These are phyloP conservation scores for Nestor notabilis DNA, from an alignment of 2,113 vertebrate species.

Conservation along the genomic window DNA sequence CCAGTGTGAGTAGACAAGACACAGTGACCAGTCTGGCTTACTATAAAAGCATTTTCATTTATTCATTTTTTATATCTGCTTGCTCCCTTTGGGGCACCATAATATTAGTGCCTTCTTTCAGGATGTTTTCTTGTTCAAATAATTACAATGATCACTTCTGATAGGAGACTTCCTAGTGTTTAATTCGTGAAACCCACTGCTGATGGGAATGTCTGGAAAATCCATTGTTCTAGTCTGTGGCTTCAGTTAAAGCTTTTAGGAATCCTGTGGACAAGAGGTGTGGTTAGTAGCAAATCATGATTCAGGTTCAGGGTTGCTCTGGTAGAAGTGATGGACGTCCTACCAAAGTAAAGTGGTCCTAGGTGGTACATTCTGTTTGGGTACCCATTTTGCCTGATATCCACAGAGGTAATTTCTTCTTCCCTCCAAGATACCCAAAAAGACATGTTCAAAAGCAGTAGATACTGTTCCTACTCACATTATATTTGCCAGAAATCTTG, in stretches of 20 bases:
- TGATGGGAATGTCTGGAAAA: not conserved
- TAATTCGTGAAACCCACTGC: not conserved
- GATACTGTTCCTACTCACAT: fast-evolving
- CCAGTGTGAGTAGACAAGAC: not conserved
- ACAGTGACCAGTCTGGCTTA: not conserved
- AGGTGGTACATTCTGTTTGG: not conserved
- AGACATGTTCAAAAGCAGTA: not conserved
- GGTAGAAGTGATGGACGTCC: not conserved
- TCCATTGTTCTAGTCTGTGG: not conserved
- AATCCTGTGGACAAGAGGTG: not conserved
- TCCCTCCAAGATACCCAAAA: not conserved
- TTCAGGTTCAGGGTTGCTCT: not conserved
- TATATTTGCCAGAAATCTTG: not conserved
- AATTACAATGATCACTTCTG: not conserved
- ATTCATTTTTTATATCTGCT: not conserved
- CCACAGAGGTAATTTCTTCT: not conserved
- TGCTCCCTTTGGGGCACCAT: not conserved
- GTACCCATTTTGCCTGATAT: not conserved
- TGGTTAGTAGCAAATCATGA: not conserved
- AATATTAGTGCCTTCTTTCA: not conserved
- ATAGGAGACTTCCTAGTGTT: not conserved
- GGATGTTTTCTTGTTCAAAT: not conserved
- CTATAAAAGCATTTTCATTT: not conserved
- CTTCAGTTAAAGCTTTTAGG: not conserved
- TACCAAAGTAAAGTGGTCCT: not conserved